These are phyloP conservation scores for Papio anubis DNA, from an alignment of 2,113 vertebrate genomes.

Conservation along the genomic window DNA sequence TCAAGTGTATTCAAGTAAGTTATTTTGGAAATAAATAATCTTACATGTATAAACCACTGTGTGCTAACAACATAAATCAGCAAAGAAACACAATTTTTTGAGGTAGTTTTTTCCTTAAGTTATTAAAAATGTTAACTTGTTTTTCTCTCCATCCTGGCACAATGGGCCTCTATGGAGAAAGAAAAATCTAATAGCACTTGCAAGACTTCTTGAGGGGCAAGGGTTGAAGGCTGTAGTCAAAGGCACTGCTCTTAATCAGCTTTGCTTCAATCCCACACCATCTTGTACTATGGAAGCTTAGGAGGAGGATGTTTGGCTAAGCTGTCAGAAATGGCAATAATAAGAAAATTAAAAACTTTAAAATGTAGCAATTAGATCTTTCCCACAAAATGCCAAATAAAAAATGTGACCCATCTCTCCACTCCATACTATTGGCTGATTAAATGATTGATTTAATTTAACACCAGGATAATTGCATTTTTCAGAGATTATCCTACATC, in stretches of 20 bases:
- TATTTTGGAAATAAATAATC: constrained; percentile 29
- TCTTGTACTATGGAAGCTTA: neutral
- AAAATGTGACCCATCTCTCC: neutral
- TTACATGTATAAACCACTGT: neutral
- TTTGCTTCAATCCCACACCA: neutral
- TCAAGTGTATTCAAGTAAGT: neutral
- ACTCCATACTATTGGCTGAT: neutral
- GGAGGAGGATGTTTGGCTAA: neutral
- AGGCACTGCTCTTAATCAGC: neutral
- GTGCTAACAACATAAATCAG: neutral
- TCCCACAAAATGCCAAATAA: neutral
- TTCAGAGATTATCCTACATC: constrained; percentile 7
- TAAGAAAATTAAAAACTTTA: neutral
- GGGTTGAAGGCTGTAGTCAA: neutral
- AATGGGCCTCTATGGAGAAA: neutral
- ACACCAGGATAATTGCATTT: neutral
- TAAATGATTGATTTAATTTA: neutral
- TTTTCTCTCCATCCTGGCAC: neutral
- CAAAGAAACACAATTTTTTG: neutral
- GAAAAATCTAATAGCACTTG: neutral
- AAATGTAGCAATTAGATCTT: neutral
- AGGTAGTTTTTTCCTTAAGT: neutral
- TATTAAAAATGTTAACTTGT: neutral
- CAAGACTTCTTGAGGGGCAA: neutral
- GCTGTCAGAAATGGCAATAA: neutral